Conservation (phyloP, 1,140 invertebrate genomes). For the Phocides pigmalion region DNA sequence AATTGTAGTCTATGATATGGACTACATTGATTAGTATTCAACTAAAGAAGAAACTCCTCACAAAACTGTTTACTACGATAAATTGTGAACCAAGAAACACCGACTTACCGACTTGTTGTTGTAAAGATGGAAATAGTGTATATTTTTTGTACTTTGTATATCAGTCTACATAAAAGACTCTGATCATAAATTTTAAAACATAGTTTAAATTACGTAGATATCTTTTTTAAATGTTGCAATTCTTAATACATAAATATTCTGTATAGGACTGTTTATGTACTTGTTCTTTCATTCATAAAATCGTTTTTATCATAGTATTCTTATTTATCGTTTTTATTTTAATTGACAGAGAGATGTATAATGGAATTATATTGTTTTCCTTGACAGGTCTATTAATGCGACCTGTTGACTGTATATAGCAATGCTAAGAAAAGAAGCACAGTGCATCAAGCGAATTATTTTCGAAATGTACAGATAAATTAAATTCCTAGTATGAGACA, state of each 20-base stretch:
- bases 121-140: constrained; percentile 69
- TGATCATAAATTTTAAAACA: constrained; percentile 53
- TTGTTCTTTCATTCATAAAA: constrained; percentile 23
- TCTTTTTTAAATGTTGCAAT: constrained; percentile 67
- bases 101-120: constrained; percentile 38
- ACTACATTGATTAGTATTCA: constrained; percentile 29
- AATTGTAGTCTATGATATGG: constrained; percentile 28
- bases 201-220: constrained; percentile 49
- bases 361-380: constrained; percentile 31
- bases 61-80: not conserved
- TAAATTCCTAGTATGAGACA: constrained; percentile 31
- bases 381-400: constrained; percentile 15
- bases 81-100: not conserved
- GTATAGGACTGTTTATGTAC: constrained; percentile 56
- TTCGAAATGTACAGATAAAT: constrained; percentile 39
- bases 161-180: constrained; percentile 58
- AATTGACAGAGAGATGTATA: constrained; percentile 16
- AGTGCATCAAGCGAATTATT: constrained; percentile 43
- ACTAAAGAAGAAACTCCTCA: constrained; percentile 3
- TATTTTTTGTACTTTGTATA: constrained; percentile 82
- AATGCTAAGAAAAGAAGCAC: constrained; percentile 55
- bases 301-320: constrained; percentile 23
- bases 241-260: constrained; percentile 59
- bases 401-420: constrained; percentile 18
- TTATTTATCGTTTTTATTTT: constrained; percentile 44